Evolutionary conservation across 2,113 vertebrate species (phyloP), one percentile per base, ranked within the genome.

Genomic region (Gadus chalcogrammus): DNA sequence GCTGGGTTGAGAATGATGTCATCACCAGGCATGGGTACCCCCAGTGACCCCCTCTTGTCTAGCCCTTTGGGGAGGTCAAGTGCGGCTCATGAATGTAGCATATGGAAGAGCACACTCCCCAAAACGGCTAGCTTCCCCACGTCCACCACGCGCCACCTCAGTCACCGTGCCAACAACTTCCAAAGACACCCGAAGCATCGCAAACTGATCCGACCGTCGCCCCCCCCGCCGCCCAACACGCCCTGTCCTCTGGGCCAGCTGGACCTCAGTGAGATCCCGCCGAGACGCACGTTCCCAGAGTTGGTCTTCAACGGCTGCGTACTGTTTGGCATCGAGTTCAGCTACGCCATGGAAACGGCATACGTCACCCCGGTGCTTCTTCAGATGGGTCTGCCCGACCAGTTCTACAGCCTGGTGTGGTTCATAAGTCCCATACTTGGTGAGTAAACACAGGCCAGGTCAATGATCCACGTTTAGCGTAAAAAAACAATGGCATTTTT

Each of bases 261-360:
- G 70, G 94, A 93, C 85, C 94, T 98, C 17, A 94, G 88, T 67
- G 95, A 95, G 76, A 90, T 97, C 71, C 95, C 94, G 24, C 97
- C 95, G 0, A 93, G 95, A 67, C 93, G 97, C 35, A 94, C 97
- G 64, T 94, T 98, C 82, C 78, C 93, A 58, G 95, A 99, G 74
- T 90, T 99, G 42, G 74, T 98, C 15, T 97, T 95, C 84, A 99
- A 99, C 0, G 97, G 97, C 48, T 97, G 94, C 77, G 86, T 99
- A 73, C 91, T 99, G 64, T 99, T 99, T 18, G 97, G 97, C 67
- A 94, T 99, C 0, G 97, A 99, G 86, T 99, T 99, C 87, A 98
- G 97, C 88, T 99, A 99, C 6, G 97, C 97, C 84, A 96, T 99
- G 97, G 97, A 99, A 83, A 99, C 97, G 0, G 97, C 97, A 0